Evolutionary conservation across 2,113 vertebrate species (phyloP).

Genomic region (Alouatta palliata): DNA sequence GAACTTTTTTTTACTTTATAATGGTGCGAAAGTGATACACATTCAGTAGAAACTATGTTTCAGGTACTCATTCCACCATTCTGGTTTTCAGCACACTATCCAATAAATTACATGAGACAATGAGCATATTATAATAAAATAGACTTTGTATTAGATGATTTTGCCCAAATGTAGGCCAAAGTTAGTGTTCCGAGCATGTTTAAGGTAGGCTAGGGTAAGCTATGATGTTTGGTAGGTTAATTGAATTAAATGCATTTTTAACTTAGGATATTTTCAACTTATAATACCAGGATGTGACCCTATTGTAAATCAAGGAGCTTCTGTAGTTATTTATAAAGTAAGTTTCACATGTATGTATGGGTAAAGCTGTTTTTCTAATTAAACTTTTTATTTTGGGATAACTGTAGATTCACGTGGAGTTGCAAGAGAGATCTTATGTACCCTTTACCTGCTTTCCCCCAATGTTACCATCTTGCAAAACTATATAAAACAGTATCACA

Average conservation of each 20-base stretch:
- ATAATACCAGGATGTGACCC: neutral
- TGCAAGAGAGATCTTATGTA: neutral
- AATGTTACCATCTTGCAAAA: neutral
- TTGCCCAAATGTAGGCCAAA: neutral
- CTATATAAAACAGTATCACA: neutral
- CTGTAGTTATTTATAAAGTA: slow-evolving; percentile 5
- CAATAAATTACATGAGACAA: neutral
- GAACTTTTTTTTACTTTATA: neutral
- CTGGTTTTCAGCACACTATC: neutral
- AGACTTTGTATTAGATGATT: neutral
- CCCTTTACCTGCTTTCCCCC: neutral
- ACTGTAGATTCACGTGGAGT: neutral
- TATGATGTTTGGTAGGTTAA: neutral
- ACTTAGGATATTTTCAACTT: neutral
- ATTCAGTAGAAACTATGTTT: neutral
- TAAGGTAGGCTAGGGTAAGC: neutral
- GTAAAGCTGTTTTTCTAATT: slow-evolving; percentile 9
- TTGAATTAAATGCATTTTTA: neutral
- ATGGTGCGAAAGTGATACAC: neutral
- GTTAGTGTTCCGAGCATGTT: neutral
- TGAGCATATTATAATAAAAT: neutral
- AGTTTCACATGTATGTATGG: neutral
- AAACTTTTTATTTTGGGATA: neutral
- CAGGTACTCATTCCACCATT: neutral
- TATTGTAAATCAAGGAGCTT: neutral